Evolutionary conservation across 2,888 invertebrate species (phyloP).

Genomic region (Acheta domesticus): DNA sequence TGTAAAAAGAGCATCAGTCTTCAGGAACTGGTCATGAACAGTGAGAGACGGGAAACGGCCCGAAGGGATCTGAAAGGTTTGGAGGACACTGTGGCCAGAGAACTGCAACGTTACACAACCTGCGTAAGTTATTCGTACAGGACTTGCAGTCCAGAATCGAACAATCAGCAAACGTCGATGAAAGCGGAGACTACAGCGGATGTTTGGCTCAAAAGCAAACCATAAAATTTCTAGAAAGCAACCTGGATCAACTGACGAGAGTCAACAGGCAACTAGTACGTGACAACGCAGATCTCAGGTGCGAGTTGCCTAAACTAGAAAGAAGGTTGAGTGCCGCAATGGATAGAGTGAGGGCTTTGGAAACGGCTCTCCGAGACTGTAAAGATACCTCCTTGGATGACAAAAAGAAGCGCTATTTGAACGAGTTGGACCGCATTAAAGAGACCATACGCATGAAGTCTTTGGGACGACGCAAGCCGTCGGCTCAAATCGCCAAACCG

Average conservation of each 20-base stretch:
- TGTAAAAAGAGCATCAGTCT: constrained; percentile 88
- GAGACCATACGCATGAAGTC: constrained; percentile 99
- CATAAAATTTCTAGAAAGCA: constrained; percentile 99
- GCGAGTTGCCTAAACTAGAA: constrained; percentile 98
- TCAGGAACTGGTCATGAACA: constrained; percentile 87
- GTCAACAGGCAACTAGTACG: constrained; percentile 94
- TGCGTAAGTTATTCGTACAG: constrained; percentile 96
- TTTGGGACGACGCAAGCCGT: constrained; percentile 87
- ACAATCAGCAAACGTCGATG: constrained; percentile 71
- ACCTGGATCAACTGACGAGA: constrained; percentile 97
- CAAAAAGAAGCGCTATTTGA: constrained; percentile 91
- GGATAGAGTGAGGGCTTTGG: constrained; percentile 94
- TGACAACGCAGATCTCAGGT: constrained; percentile 98
- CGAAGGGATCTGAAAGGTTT: constrained; percentile 93
- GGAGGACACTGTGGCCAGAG: constrained; percentile 95
- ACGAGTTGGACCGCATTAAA: constrained; percentile 98
- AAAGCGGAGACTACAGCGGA: constrained; percentile 88
- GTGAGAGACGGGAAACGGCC: constrained; percentile 95
- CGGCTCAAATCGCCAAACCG: constrained; percentile 82
- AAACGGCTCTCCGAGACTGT: constrained; percentile 93
- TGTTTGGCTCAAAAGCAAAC: constrained; percentile 98
- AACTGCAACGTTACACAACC: constrained; percentile 96
- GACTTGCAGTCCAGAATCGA: constrained; percentile 80
- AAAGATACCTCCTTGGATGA: constrained; percentile 99
- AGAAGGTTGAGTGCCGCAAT: constrained; percentile 95